These are phyloP conservation scores for Lasaia peninsularis DNA, from an alignment of 1,140 invertebrate species.

Conservation along the genomic window DNA sequence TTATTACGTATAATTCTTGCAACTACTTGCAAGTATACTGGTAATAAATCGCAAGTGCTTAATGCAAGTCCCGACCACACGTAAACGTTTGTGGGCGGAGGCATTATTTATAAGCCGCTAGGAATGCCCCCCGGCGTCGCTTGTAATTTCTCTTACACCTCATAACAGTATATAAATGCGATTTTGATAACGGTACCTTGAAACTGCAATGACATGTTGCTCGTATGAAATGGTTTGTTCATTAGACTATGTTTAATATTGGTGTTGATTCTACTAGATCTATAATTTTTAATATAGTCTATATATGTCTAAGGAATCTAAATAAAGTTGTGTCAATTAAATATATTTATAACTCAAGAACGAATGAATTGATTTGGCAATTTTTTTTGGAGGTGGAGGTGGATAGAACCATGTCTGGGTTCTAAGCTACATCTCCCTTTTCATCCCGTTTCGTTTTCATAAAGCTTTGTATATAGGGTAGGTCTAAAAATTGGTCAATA, in stretches of 20 bases:
- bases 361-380: no score
- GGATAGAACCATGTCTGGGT: no score
- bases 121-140: conserved; percentile 14
- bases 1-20: conserved; percentile 38
- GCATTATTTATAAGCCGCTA: conserved; percentile 33
- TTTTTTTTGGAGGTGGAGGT: no score
- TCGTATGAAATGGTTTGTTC: conserved; percentile 6
- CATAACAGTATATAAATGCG: conserved; percentile 6
- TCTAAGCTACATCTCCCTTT: no score
- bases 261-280: no score
- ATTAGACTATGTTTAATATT: neutral
- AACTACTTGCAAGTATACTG: conserved; percentile 35
- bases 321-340: no score
- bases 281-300: no score
- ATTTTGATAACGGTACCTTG: conserved; percentile 10
- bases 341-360: no score
- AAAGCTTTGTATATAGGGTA: no score
- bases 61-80: conserved; percentile 41
- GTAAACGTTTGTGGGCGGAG: conserved; percentile 41
- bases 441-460: no score
- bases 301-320: no score
- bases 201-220: conserved; percentile 9
- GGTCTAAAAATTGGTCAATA: no score
- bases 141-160: conserved; percentile 11
- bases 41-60: conserved; percentile 49